Evolutionary conservation across 2,797 vertebrate species (phyloP), one percentile per base, ranked within the genome.

Genomic region (Oryzias sinensis): DNA sequence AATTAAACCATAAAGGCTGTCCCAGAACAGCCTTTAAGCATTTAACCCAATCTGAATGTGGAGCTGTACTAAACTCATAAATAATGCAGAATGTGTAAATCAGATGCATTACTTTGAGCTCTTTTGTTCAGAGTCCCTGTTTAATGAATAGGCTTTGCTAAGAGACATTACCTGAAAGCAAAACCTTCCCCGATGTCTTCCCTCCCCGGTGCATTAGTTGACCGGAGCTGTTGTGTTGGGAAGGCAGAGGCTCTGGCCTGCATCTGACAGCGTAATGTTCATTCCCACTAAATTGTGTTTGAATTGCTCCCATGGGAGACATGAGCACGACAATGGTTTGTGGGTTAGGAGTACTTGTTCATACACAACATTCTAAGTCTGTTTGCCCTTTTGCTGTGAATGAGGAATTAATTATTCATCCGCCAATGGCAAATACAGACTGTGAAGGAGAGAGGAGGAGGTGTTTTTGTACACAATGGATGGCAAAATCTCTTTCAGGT

Each of bases 61-160:
- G 72, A 83, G 69, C 76, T 65, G 69, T 73, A 82, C 65, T 69
- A 59, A 53, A 22, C 75, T 88, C 73, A 86, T 89, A 83, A 87
- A 89, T 90, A 88, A 89, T 89, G 79, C 84, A 88, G 71, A 57
- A 80, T 76, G 77, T 84, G 80, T 85, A 83, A 84, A 88, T 74
- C 69, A 85, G 87, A 82, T 81, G 77, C 80, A 85, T 87, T 85
- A 81, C 63, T 59, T 79, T 59, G 65, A 59, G 70, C 77, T 70
- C 68, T 77, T 82, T 87, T 88, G 81, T 88, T 83, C 65, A 78
- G 74, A 85, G 81, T 81, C 83, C 88, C 83, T 64, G 68, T 84
- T 84, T 87, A 89, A 90, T 90, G 86, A 90, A 89, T 85, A 87
- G 82, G 62, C 64, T 65, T 74, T 56, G 16, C 85, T 70, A 72